Evolutionary conservation across 2,113 vertebrate genomes (phyloP).

Genomic region (Meleagris gallopavo): DNA sequence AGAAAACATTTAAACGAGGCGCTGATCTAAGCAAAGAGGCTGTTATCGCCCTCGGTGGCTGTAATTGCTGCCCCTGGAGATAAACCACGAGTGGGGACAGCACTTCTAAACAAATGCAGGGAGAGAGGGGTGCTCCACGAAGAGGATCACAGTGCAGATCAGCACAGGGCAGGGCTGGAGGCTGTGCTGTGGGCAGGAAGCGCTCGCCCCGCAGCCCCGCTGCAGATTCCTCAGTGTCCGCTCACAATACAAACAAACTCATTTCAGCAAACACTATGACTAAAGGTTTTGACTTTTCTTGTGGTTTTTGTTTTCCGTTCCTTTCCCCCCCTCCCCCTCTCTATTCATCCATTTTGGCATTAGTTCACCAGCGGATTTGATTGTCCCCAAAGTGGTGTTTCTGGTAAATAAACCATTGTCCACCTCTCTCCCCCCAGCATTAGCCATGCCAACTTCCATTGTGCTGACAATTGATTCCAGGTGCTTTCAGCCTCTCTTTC

Average conservation of each 20-base stretch:
- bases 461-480: constrained; percentile 60
- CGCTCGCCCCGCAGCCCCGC: background rate
- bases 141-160: constrained; percentile 5
- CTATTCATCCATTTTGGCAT: constrained; percentile 48
- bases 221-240: background rate
- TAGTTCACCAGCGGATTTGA: background rate
- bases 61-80: background rate
- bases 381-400: constrained; percentile 47
- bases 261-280: background rate
- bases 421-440: constrained; percentile 28
- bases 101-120: constrained; percentile 10
- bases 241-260: constrained; percentile 39
- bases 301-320: background rate
- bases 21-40: background rate
- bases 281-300: constrained; percentile 48
- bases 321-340: background rate
- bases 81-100: constrained; percentile 35
- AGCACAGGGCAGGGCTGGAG: background rate
- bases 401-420: constrained; percentile 56
- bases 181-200: background rate
- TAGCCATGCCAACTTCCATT: constrained; percentile 57
- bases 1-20: background rate
- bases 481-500: background rate
- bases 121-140: background rate
- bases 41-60: constrained; percentile 1